phyloP scores from a whole-genome alignment of 2,888 invertebrate genomes.

The Cenopis cana region DNA sequence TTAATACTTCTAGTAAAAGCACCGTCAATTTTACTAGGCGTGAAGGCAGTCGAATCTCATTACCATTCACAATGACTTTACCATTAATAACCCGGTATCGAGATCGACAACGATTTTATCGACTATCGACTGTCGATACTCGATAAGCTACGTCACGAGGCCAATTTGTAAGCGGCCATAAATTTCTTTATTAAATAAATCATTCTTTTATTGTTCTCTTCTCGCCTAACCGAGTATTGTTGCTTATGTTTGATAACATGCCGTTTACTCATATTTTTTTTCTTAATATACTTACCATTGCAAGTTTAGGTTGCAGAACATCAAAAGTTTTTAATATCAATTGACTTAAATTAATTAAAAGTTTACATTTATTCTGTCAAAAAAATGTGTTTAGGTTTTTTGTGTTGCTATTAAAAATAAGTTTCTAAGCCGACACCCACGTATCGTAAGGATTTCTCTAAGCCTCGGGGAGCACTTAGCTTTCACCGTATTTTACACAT shows the following conservation, averaged over 20 bases:
- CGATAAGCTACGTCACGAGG: constrained; percentile 77
- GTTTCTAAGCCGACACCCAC: constrained; percentile 37
- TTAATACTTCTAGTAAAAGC: constrained; percentile 5
- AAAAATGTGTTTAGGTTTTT: not conserved
- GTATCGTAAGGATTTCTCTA: constrained; percentile 36
- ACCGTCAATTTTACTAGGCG: constrained; percentile 34
- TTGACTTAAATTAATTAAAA: not conserved
- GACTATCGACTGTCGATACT: constrained; percentile 73
- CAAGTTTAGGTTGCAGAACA: not conserved
- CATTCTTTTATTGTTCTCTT: constrained; percentile 81
- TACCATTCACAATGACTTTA: constrained; percentile 69
- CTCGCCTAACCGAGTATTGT: constrained; percentile 75
- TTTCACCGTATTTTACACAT: constrained; percentile 41
- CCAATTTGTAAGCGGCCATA: constrained; percentile 81
- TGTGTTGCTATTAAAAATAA: constrained; percentile 28
- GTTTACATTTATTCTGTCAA: not conserved
- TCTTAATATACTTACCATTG: constrained; percentile 33
- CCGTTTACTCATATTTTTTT: constrained; percentile 40
- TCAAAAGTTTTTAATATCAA: not conserved
- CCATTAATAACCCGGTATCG: constrained; percentile 76
- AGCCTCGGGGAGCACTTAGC: constrained; percentile 35
- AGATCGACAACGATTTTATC: constrained; percentile 76
- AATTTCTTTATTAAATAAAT: constrained; percentile 84
- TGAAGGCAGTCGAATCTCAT: constrained; percentile 59
- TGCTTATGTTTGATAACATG: constrained; percentile 58